These are phyloP conservation scores for Diglossa cyanea DNA, from an alignment of 2,797 vertebrate species.

Conservation along the genomic window DNA sequence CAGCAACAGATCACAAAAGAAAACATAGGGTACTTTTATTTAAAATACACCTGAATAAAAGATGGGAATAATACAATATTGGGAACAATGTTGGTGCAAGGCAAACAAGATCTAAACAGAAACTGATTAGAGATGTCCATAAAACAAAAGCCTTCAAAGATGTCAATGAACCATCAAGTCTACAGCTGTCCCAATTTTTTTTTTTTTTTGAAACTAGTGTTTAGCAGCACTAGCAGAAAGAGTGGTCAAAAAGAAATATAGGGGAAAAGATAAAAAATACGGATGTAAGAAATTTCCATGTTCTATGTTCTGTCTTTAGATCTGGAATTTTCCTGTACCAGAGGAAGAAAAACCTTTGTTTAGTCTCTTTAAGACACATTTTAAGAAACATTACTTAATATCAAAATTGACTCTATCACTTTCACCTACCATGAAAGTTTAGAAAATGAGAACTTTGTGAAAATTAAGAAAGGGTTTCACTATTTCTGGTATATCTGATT, in stretches of 20 bases:
- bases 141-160: background rate
- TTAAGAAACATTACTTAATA: background rate
- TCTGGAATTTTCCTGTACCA: background rate
- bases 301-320: background rate
- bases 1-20: background rate
- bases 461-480: background rate
- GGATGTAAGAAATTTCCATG: background rate
- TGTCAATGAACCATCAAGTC: background rate
- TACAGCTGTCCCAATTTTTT: background rate
- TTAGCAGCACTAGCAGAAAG: background rate
- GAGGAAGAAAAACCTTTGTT: background rate
- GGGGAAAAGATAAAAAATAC: rapidly evolving
- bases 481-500: background rate
- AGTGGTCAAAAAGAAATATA: background rate
- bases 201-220: background rate
- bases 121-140: background rate
- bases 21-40: background rate
- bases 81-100: background rate
- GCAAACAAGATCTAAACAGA: background rate
- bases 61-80: background rate
- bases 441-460: background rate
- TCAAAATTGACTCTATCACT: background rate
- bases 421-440: background rate
- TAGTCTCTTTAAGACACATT: background rate
- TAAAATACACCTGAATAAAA: background rate